Percentiles rank a stretch among this genome's conserved stretches.
Conservation (phyloP, 2,888 invertebrate species). For the Axea sp. region DNA sequence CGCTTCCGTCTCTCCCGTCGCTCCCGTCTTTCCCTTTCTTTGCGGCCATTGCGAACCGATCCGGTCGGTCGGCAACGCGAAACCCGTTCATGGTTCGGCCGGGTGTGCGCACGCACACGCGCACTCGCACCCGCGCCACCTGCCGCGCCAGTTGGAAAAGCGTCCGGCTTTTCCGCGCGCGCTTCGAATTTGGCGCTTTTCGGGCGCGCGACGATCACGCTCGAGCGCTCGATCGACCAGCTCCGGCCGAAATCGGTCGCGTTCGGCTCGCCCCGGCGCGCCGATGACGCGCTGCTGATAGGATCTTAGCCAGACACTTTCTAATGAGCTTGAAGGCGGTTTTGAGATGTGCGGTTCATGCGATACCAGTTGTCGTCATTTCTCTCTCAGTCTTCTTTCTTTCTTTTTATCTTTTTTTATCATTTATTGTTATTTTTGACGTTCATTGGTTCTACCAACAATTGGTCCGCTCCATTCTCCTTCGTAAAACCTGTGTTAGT, state of each 20-base stretch:
- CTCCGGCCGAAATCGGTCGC: neutral
- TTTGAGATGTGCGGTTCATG: constrained; percentile 34
- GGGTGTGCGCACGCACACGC: constrained; percentile 15
- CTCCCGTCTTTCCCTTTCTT: too few relatives aligned
- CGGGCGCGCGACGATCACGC: neutral
- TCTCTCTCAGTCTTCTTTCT: too few relatives aligned
- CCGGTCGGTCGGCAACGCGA: constrained; percentile 21
- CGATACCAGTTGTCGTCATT: constrained; percentile 27
- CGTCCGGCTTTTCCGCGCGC: constrained; percentile 32
- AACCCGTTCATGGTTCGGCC: constrained; percentile 48
- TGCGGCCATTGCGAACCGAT: constrained; percentile 18
- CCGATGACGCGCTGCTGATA: constrained; percentile 31
- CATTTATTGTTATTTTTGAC: constrained; percentile 10
- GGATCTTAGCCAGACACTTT: constrained; percentile 51
- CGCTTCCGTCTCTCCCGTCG: too few relatives aligned
- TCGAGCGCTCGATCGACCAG: constrained; percentile 2
- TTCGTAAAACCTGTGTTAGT: too few relatives aligned
- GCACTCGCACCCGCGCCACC: constrained; percentile 29
- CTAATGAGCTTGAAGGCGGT: constrained; percentile 53
- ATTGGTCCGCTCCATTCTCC: too few relatives aligned
- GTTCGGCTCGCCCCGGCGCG: constrained; percentile 19
- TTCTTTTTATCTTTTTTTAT: neutral
- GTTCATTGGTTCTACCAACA: too few relatives aligned
- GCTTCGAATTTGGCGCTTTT: constrained; percentile 42
- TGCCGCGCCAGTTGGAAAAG: constrained; percentile 25